phyloP scores from a whole-genome alignment of 2,888 invertebrate species.

The Hanleya hanleyi region DNA sequence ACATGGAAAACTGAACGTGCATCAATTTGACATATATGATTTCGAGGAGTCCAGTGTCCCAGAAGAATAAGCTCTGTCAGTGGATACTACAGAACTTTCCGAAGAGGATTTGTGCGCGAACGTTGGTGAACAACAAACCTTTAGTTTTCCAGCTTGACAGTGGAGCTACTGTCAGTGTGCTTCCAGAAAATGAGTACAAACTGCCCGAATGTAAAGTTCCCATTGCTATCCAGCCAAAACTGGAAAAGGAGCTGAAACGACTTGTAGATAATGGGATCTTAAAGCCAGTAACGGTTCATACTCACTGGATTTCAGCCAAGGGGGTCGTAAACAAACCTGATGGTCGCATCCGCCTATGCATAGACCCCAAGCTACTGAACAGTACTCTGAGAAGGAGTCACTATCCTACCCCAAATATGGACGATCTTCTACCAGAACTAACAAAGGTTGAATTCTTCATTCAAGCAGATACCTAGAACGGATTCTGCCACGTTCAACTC shows the following conservation, averaged over 20 bases:
- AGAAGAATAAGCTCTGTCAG: no score
- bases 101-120: no score
- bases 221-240: background rate
- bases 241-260: background rate
- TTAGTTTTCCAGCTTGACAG: no score
- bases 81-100: no score
- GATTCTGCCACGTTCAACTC: constrained; percentile 28
- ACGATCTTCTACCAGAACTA: constrained; percentile 19
- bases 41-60: no score
- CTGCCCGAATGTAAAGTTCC: background rate
- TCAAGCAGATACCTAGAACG: constrained; percentile 18
- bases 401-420: constrained; percentile 14
- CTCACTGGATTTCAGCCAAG: constrained; percentile 34
- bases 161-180: no score
- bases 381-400: constrained; percentile 20
- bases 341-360: constrained; percentile 25
- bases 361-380: constrained; percentile 34
- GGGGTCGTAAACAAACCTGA: constrained; percentile 20
- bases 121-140: no score
- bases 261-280: constrained; percentile 10
- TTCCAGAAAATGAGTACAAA: no score
- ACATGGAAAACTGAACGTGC: no score
- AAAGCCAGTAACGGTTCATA: constrained; percentile 16
- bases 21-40: no score
- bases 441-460: constrained; percentile 3